Conservation (phyloP, 2,113 vertebrate genomes). For the Camelus bactrianus region DNA sequence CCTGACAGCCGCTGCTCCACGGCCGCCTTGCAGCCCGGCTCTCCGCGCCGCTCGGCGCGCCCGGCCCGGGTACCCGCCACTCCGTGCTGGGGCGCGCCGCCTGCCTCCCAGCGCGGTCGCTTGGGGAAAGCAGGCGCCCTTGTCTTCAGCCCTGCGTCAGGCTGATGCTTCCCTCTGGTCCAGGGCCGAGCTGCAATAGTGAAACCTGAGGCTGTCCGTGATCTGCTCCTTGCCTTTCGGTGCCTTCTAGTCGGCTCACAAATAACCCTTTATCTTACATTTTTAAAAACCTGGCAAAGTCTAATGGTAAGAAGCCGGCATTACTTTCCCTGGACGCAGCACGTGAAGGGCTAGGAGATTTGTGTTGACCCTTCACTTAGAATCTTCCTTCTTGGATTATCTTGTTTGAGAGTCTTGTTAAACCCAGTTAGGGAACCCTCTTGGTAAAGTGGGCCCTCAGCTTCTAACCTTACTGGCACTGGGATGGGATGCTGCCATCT, state of each 20-base stretch:
- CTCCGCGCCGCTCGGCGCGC: not conserved
- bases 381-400: not conserved
- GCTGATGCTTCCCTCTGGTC: constrained; percentile 59
- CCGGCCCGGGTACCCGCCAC: constrained; percentile 48
- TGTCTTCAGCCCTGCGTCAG: constrained; percentile 39
- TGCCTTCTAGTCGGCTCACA: constrained; percentile 55
- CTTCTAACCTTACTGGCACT: not conserved
- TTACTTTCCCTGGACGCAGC: constrained; percentile 55
- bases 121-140: not conserved
- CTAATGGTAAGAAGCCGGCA: constrained; percentile 23
- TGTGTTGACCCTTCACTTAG: not conserved
- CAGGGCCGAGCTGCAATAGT: constrained; percentile 25
- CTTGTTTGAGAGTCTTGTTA: not conserved
- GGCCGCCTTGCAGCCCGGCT: not conserved
- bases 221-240: not conserved
- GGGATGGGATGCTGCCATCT: not conserved
- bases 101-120: constrained; percentile 19
- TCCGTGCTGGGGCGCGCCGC: constrained; percentile 29
- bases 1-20: constrained; percentile 17
- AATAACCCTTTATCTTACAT: constrained; percentile 59
- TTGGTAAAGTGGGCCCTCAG: not conserved
- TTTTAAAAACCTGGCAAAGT: constrained; percentile 69
- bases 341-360: constrained; percentile 15
- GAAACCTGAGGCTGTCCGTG: constrained; percentile 65
- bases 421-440: not conserved